A percentile compares a stretch with the other conserved stretches of the same genome.
Conservation (phyloP, 2,113 vertebrate genomes). For the Tragulus kanchil region DNA sequence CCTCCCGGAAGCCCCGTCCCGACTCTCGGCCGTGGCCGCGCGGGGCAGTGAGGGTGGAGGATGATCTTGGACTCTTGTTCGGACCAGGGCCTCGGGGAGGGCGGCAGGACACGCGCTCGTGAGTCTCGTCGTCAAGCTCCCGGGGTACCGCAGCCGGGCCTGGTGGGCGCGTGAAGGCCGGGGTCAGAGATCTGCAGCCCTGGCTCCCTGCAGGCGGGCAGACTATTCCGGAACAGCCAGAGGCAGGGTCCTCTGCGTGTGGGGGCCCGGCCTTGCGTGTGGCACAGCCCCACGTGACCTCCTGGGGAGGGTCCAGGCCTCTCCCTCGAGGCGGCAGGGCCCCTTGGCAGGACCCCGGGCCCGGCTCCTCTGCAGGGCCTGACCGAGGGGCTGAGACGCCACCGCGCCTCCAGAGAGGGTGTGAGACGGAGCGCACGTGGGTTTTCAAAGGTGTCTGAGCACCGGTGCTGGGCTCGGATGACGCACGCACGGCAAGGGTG, state of each 20-base stretch:
- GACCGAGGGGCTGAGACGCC: background rate
- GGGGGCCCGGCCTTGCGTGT: background rate
- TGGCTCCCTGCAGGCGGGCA: too few relatives aligned
- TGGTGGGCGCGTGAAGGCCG: too few relatives aligned
- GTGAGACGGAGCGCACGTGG: rapidly evolving
- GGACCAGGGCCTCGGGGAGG: too few relatives aligned
- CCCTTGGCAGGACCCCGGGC: background rate
- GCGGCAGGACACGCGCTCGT: too few relatives aligned
- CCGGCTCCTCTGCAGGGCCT: background rate
- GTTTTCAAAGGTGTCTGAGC: background rate
- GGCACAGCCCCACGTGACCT: rapidly evolving
- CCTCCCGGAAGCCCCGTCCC: too few relatives aligned
- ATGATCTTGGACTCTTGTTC: too few relatives aligned
- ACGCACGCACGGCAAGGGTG: rapidly evolving
- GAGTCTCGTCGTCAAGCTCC: too few relatives aligned
- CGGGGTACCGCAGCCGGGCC: too few relatives aligned
- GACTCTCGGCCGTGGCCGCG: too few relatives aligned
- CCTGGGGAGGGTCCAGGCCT: background rate
- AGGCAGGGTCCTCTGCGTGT: background rate
- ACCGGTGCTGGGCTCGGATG: background rate
- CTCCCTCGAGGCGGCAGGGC: rapidly evolving
- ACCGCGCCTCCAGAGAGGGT: too few relatives aligned
- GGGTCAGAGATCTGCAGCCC: background rate
- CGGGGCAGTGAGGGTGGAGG: too few relatives aligned
- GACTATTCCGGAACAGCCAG: rapidly evolving